Percentiles rank a stretch among this genome's conserved stretches.
Evolutionary conservation across 1,140 invertebrate species (phyloP).

Genomic region (Varroa destructor): DNA sequence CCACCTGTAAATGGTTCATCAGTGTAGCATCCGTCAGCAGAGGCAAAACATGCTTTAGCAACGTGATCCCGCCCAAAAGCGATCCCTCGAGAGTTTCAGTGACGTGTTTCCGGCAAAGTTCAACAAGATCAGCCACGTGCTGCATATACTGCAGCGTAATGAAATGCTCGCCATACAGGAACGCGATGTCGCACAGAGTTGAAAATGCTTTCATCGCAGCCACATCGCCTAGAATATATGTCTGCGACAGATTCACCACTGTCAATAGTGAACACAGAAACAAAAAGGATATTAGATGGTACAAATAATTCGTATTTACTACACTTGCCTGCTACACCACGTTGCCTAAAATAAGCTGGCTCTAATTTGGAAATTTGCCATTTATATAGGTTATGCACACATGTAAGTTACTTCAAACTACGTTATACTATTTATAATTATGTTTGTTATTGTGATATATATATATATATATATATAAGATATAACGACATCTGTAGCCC

Average conservation of each 20-base stretch:
- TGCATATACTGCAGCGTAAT: conserved; percentile 86
- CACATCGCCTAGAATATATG: conserved; percentile 54
- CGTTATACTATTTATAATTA: too few relatives aligned
- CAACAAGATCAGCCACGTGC: conserved; percentile 62
- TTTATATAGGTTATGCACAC: too few relatives aligned
- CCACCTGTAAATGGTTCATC: conserved; percentile 68
- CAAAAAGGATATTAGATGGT: neutral
- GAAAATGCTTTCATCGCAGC: conserved; percentile 70
- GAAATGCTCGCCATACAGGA: conserved; percentile 80
- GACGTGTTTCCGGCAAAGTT: conserved; percentile 54
- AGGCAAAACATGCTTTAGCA: conserved; percentile 58
- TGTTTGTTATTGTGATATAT: too few relatives aligned
- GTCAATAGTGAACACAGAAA: neutral
- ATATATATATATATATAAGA: too few relatives aligned
- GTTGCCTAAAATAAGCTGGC: too few relatives aligned
- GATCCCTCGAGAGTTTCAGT: conserved; percentile 72
- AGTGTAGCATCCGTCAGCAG: conserved; percentile 67
- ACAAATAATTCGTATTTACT: neutral
- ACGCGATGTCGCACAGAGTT: conserved; percentile 68
- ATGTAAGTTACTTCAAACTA: too few relatives aligned
- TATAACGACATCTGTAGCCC: too few relatives aligned
- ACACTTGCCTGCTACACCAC: conserved; percentile 26
- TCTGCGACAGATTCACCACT: conserved; percentile 32
- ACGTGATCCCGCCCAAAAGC: conserved; percentile 63
- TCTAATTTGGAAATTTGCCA: too few relatives aligned